phyloP scores from a whole-genome alignment of 2,888 invertebrate genomes.

The Xylota sylvarum region DNA sequence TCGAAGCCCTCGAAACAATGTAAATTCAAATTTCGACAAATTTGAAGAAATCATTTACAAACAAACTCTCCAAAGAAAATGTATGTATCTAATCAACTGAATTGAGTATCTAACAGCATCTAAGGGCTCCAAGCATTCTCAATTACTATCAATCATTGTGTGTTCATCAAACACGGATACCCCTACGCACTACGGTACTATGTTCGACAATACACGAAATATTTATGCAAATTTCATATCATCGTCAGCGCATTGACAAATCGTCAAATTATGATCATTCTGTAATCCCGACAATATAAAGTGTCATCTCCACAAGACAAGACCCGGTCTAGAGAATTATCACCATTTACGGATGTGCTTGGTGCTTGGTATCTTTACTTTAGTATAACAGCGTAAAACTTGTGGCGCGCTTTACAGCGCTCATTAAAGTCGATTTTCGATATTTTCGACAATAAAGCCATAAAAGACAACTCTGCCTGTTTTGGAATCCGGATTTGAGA shows the following conservation, averaged over 20 bases:
- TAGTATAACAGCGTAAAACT: conserved; percentile 23
- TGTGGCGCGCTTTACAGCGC: conserved; percentile 43
- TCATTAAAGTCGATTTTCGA: conserved; percentile 43
- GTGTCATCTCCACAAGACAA: conserved; percentile 40
- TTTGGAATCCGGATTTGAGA: conserved; percentile 66
- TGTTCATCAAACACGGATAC: conserved; percentile 50
- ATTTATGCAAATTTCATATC: conserved; percentile 57
- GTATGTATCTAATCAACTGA: conserved; percentile 42
- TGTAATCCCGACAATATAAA: conserved; percentile 55
- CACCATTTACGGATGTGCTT: conserved; percentile 52
- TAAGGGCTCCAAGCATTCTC: conserved; percentile 28
- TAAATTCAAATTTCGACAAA: conserved; percentile 50
- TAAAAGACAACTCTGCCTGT: conserved; percentile 41
- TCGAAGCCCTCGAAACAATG: conserved; percentile 21
- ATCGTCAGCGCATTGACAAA: conserved; percentile 33
- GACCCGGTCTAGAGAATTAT: conserved; percentile 45
- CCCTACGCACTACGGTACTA: conserved; percentile 10
- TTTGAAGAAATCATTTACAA: conserved; percentile 43
- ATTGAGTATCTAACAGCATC: conserved; percentile 20
- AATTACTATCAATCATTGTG: conserved; percentile 47
- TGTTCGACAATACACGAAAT: conserved; percentile 49
- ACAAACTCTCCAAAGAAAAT: conserved; percentile 15
- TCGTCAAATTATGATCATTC: conserved; percentile 50
- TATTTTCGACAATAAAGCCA: conserved; percentile 18
- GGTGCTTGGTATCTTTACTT: conserved; percentile 1